Evolutionary conservation across 2,888 invertebrate genomes (phyloP).

Genomic region (Scotopteryx bipunctaria): DNA sequence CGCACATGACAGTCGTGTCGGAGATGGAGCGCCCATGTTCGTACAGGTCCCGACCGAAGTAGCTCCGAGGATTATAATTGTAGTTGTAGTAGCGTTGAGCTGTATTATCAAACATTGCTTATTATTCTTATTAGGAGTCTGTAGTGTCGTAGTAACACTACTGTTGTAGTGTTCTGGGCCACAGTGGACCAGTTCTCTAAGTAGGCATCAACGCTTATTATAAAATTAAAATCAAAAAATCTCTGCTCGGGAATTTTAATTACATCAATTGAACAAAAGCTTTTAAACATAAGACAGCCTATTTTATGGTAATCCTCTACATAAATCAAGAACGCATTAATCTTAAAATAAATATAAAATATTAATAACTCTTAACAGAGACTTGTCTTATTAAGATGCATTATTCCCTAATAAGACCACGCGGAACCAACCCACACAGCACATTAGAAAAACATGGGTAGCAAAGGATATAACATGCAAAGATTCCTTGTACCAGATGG

Average conservation of each 20-base stretch:
- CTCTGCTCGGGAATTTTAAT: no score
- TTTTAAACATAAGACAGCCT: no score
- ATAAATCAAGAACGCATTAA: conserved; percentile 10
- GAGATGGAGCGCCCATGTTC: conserved; percentile 75
- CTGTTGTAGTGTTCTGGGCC: no score
- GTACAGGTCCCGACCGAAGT: conserved; percentile 66
- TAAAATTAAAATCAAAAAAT: no score
- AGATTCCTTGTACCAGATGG: conserved; percentile 32
- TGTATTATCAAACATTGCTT: no score
- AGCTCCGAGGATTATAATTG: conserved; percentile 50
- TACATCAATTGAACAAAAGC: no score
- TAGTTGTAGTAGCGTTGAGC: conserved; percentile 71
- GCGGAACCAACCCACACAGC: conserved; percentile 34
- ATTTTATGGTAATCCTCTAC: no score
- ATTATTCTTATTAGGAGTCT: no score
- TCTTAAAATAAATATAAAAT: conserved; percentile 7
- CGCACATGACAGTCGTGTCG: conserved; percentile 77
- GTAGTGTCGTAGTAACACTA: no score
- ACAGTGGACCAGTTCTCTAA: no score
- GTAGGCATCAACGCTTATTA: no score
- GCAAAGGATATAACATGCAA: no score
- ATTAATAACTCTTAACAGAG: conserved; percentile 22
- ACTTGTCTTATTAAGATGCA: conserved; percentile 26
- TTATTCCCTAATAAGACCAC: conserved; percentile 31
- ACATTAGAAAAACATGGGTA: conserved; percentile 29